Evolutionary conservation across 2,888 invertebrate genomes (phyloP), one percentile per base, ranked within the genome.

Genomic region (Xiphydria camelus): DNA sequence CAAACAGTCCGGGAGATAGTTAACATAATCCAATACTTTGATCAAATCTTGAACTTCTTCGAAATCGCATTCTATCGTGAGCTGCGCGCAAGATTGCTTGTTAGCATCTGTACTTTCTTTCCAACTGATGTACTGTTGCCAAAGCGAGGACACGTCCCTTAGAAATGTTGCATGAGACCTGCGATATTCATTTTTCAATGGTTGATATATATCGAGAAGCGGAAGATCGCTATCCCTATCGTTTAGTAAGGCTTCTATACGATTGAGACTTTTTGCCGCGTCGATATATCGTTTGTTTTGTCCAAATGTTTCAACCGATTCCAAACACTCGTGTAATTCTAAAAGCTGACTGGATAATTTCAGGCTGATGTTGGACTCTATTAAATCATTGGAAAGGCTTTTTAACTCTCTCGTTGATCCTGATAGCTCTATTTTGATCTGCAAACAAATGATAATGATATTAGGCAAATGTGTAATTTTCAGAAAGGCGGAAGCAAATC

Each of bases 351-450:
- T 66, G 1, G 78, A 72, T 20, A 85, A 73, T 22, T 77, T 74
- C 14, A 85, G 56, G n/a, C 82, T 81, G 54, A 82, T 78, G 14
- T 80, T 78, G 0, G 83, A 76, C 55, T 82, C 82, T 45, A 82
- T 76, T 31, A 89, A 70, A 22, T 80, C 76, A 9, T 76, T 66
- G 0, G 81, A 77, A 31, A 85, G 76, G 45, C 76, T 76, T 26
- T 83, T 78, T 53, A 88, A 75, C 62, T 84, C 85, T 35, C 80
- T 79, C 38, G 82, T 80, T 0, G 85, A 83, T 44, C 82, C 79
- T 2, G 79, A 73, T 26, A 89, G 76, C 52, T 86, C 83, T 15
- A 79, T 77, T 68, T 83, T 82, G 0, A 83, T 82, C 77, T 78
- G 45, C 4, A 58, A 52, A 45, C n/a, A 33, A 31, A 23, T 25